These are phyloP conservation scores for Rhea americana DNA, from an alignment of 2,113 vertebrate species.

Conservation along the genomic window DNA sequence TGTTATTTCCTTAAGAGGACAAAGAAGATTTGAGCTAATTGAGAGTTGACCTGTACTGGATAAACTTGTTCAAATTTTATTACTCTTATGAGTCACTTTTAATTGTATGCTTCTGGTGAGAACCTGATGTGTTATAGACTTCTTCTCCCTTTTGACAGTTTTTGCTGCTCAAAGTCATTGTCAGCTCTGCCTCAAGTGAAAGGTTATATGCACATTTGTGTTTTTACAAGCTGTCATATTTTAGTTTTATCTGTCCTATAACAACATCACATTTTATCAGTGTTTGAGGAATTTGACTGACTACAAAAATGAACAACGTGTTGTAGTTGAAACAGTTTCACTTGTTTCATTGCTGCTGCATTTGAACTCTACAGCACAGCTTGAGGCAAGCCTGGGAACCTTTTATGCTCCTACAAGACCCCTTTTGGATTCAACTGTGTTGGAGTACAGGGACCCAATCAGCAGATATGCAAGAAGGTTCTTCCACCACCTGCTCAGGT, in stretches of 20 bases:
- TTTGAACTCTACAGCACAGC: conserved; percentile 86
- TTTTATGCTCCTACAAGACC: conserved; percentile 90
- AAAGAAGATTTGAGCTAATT: conserved; percentile 50
- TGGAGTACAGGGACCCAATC: conserved; percentile 90
- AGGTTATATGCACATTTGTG: conserved; percentile 71
- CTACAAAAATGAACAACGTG: conserved; percentile 74
- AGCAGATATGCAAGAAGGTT: conserved; percentile 93
- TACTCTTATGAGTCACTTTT: conserved; percentile 74
- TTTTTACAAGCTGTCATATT: conserved; percentile 75
- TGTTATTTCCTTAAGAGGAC: conserved; percentile 44
- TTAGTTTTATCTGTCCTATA: conserved; percentile 71
- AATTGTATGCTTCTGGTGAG: conserved; percentile 74
- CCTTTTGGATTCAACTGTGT: conserved; percentile 84
- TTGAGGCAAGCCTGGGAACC: conserved; percentile 90
- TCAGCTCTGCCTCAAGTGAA: conserved; percentile 72
- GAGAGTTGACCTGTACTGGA: conserved; percentile 64
- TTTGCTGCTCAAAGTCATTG: conserved; percentile 74
- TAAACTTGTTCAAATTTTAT: conserved; percentile 67
- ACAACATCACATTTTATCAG: conserved; percentile 67
- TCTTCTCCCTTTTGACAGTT: conserved; percentile 72
- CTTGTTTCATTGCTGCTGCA: conserved; percentile 69
- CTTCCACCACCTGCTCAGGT: conserved; percentile 99
- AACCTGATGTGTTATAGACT: conserved; percentile 66
- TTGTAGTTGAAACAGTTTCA: conserved; percentile 72
- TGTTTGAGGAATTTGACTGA: conserved; percentile 73